Percentiles rank a stretch among this genome's conserved stretches.
These are phyloP conservation scores for Tokudaia tokunoshimensis DNA, from an alignment of 2,797 vertebrate genomes.

Conservation along the genomic window DNA sequence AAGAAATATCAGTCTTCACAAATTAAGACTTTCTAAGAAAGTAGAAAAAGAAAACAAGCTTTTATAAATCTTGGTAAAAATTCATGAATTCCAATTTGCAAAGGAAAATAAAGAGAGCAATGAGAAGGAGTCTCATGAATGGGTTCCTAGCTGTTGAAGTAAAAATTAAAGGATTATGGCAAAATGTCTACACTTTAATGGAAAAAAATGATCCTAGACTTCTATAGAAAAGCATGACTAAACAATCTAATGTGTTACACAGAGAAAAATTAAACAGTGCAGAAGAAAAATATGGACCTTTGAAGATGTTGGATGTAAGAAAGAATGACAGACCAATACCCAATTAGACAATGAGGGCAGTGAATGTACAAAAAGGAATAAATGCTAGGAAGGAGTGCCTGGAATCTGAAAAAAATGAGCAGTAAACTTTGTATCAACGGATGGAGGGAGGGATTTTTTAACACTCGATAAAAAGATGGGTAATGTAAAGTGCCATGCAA, in stretches of 20 bases:
- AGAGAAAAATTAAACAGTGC: background rate
- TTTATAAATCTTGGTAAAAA: constrained; percentile 27
- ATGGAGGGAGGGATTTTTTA: background rate
- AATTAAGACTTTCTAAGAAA: background rate
- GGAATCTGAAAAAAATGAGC: background rate
- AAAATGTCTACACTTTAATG: background rate
- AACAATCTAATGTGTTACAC: background rate
- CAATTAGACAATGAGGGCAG: background rate
- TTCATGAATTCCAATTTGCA: background rate
- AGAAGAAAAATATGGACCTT: too few relatives aligned
- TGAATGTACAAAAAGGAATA: background rate
- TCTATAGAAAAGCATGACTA: background rate
- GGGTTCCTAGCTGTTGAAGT: background rate
- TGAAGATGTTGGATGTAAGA: background rate
- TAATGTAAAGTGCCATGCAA: background rate
- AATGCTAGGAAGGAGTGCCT: background rate
- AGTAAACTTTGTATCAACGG: background rate
- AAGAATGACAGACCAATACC: background rate
- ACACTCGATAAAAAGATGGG: background rate
- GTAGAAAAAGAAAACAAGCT: background rate
- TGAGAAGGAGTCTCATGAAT: background rate
- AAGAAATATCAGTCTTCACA: background rate
- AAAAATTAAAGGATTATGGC: background rate
- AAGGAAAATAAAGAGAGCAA: constrained; percentile 23
- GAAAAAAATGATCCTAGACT: background rate